Base-by-base conservation (phyloP, 2,113 vertebrate genomes). In the Lipophrys pholis region DNA sequence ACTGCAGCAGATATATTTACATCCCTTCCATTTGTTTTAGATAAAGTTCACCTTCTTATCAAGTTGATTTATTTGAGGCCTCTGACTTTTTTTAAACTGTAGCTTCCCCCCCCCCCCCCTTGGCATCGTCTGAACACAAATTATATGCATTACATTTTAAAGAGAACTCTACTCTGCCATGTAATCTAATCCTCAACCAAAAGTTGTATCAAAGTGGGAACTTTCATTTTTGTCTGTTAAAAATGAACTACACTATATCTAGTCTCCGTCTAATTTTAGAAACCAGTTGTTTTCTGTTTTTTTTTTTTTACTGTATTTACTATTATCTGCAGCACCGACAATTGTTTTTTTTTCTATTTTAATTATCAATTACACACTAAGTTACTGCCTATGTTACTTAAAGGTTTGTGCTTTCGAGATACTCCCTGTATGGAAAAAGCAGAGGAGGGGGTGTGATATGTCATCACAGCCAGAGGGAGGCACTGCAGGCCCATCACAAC, bases 361-460 rank as follows among this genome's bases (percentile, higher is more conserved):
- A 64, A 54, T 11, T 39, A 50, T 56, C 35, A 51, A 60, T 68
- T 79, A 82, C 61, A 55, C 53, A 73, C 63, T 76, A 53, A 41
- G 11, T 68, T 69, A 54, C 76, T 63, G 11, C 15, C 49, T 45
- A 52, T 8, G 3, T 51, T 67, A 15, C 11, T 83, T 89, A 85
- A 93, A 92, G 85, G 86, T 88, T 94, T 93, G 89, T 93, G 92
- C 92, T 94, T 92, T 87, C 69, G 63, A 85, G 30, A 84, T 67
- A 60, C 86, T 89, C 83, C 82, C 83, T 90, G 82, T 75, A 81
- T 80, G 74, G 49, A 64, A 75, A 76, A 82, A 84, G 73, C 51
- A 86, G 76, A 78, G 55, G 61, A 72, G 52, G 64, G 64, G 74
- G 52, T 84, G 74, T 67, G 64, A 83, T 76, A 21, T 78, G 63